Evolutionary conservation across 1,140 invertebrate genomes (phyloP).

Genomic region (Neuroterus valhalla): DNA sequence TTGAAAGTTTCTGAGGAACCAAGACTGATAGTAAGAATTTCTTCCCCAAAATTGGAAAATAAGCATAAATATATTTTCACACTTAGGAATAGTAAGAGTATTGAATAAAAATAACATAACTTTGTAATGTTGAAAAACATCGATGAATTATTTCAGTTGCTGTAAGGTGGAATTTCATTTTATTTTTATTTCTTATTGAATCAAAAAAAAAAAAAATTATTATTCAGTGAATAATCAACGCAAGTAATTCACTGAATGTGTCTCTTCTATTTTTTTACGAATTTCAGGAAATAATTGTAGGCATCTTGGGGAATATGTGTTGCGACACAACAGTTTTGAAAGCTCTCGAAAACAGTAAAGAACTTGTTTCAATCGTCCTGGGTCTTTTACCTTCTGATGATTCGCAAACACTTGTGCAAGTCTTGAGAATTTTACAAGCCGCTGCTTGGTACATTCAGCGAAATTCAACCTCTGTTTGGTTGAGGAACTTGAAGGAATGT

Average conservation of each 20-base stretch:
- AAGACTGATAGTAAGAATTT: constrained; percentile 74
- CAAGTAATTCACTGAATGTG: no score
- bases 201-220: no score
- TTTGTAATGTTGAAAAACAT: no score
- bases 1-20: constrained; percentile 72
- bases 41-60: neutral
- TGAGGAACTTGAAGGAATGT: constrained; percentile 71
- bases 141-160: no score
- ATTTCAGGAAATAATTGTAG: constrained; percentile 81
- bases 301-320: constrained; percentile 84
- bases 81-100: no score
- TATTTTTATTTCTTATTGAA: no score
- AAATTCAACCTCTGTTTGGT: constrained; percentile 72
- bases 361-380: constrained; percentile 74
- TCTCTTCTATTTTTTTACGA: constrained; percentile 29
- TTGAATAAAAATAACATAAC: no score
- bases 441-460: constrained; percentile 74
- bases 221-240: no score
- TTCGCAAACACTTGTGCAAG: constrained; percentile 79
- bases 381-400: constrained; percentile 78
- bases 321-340: constrained; percentile 75
- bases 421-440: constrained; percentile 80
- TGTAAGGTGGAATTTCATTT: no score
- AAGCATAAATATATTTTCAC: no score
- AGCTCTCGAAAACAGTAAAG: constrained; percentile 66